Conservation (phyloP, 2,888 invertebrate species). For the Limnephilus marmoratus region DNA sequence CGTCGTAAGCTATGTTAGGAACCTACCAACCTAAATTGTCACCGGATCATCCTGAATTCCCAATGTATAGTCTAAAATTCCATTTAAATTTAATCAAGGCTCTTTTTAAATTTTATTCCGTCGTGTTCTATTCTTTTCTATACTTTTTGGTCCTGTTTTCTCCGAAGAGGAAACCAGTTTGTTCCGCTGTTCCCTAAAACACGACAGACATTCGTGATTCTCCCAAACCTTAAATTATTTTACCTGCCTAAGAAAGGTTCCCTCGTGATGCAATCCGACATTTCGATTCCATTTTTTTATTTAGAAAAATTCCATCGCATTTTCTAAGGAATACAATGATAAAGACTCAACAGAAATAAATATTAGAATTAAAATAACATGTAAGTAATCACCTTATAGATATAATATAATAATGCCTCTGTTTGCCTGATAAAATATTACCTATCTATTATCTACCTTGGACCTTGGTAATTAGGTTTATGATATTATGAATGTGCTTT, state of each 20-base stretch:
- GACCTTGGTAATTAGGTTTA: too few relatives aligned
- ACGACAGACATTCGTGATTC: constrained; percentile 48
- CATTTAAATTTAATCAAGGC: background rate
- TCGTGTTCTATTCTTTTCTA: constrained; percentile 60
- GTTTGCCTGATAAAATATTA: background rate
- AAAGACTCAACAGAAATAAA: background rate
- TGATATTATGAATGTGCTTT: too few relatives aligned
- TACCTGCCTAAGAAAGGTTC: constrained; percentile 57
- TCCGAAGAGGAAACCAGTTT: constrained; percentile 63
- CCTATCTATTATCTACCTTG: too few relatives aligned
- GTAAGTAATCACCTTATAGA: background rate
- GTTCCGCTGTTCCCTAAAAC: constrained; percentile 58
- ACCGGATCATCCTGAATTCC: background rate
- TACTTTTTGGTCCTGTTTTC: constrained; percentile 48
- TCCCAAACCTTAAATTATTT: constrained; percentile 46
- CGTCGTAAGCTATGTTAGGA: too few relatives aligned
- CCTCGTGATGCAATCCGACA: constrained; percentile 54
- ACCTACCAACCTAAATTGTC: too few relatives aligned
- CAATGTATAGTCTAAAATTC: background rate
- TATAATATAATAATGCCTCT: background rate
- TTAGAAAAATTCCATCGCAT: background rate
- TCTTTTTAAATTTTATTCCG: constrained; percentile 36
- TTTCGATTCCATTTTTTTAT: constrained; percentile 4
- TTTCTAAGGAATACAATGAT: background rate
- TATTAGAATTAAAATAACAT: background rate